Conservation (phyloP, 2,113 vertebrate species). For the Prinia subflava region DNA sequence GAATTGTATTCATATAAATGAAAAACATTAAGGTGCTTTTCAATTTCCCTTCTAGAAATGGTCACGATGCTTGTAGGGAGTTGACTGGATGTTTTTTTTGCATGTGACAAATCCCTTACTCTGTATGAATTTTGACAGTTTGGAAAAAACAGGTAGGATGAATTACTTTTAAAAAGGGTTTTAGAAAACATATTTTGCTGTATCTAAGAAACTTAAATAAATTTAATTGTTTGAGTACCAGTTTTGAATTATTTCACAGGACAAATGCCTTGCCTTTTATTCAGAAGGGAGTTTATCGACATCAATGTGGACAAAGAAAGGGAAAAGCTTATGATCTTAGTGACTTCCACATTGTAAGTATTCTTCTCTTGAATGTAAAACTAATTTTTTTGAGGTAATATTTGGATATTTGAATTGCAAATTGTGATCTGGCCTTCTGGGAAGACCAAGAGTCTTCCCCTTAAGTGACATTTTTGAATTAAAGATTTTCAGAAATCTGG, state of each 20-base stretch:
- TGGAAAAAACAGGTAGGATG: constrained; percentile 80
- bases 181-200: neutral
- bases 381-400: neutral
- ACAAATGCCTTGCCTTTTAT: constrained; percentile 79
- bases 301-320: constrained; percentile 70
- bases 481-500: neutral
- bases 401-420: neutral
- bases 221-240: neutral
- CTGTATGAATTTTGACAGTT: constrained; percentile 82
- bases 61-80: constrained; percentile 79
- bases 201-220: neutral
- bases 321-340: constrained; percentile 66
- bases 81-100: constrained; percentile 81
- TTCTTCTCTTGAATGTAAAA: neutral
- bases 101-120: constrained; percentile 75
- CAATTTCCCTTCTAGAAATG: constrained; percentile 71
- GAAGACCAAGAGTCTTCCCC: neutral
- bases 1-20: neutral
- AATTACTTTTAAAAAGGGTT: neutral
- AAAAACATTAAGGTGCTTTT: neutral
- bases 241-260: constrained; percentile 61
- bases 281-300: constrained; percentile 72
- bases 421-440: neutral
- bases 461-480: neutral
- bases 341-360: constrained; percentile 75